A percentile compares a stretch with the other conserved stretches of the same genome.
phyloP scores from a whole-genome alignment of 2,113 vertebrate species.

The Solenodon paradoxus region DNA sequence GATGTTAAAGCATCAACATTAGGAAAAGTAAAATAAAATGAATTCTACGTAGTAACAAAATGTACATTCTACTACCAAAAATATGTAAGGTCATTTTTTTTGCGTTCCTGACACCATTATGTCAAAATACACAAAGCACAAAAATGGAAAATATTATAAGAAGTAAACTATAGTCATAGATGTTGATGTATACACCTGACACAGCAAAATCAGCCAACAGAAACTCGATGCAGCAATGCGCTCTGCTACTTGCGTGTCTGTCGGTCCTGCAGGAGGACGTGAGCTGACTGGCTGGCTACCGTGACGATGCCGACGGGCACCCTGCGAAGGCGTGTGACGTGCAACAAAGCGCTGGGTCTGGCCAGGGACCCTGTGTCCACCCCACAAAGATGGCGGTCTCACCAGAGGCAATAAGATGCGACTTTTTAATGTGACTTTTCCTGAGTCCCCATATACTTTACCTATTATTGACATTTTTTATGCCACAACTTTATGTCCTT shows the following conservation, averaged over 20 bases:
- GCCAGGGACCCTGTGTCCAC: too few relatives aligned
- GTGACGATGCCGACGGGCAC: too few relatives aligned
- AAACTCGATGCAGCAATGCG: too few relatives aligned
- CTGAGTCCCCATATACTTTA: background rate
- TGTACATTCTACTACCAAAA: background rate
- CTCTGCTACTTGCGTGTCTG: too few relatives aligned
- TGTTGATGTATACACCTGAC: background rate
- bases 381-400: too few relatives aligned
- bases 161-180: background rate
- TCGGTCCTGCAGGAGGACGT: too few relatives aligned
- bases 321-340: too few relatives aligned
- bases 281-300: too few relatives aligned
- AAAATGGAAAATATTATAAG: too few relatives aligned
- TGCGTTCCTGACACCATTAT: background rate
- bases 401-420: accelerated
- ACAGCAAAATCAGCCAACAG: background rate
- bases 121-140: background rate
- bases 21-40: background rate
- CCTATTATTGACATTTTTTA: background rate
- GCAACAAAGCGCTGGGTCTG: too few relatives aligned
- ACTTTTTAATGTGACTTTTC: background rate
- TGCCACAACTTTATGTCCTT: background rate
- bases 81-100: background rate
- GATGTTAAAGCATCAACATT: background rate
- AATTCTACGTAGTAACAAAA: background rate